Percentiles rank a stretch among this genome's conserved stretches.
Conservation (phyloP, 2,113 vertebrate species). For the Alectura lathami region DNA sequence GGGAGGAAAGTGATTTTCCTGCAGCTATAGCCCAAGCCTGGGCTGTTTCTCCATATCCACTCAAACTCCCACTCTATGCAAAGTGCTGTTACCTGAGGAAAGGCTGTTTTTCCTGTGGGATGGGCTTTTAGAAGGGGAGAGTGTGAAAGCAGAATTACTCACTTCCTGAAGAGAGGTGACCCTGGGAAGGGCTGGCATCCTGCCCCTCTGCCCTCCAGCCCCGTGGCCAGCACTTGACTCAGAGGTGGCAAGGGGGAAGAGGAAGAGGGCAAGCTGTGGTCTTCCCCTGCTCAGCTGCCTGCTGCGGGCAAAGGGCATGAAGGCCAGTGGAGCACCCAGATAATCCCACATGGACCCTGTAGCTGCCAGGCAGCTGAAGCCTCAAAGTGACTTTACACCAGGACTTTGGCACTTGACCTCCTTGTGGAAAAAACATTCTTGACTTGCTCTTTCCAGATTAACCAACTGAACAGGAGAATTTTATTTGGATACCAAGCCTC, state of each 20-base stretch:
- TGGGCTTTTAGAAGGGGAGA: not conserved
- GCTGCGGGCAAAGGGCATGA: not conserved
- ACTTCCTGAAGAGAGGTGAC: not conserved
- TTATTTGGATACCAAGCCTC: not conserved
- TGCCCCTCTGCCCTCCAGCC: too few relatives aligned
- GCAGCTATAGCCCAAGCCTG: not conserved
- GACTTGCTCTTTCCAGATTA: not conserved
- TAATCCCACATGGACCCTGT: not conserved
- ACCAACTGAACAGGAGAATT: not conserved
- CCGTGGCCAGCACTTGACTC: too few relatives aligned
- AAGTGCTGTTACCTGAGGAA: not conserved
- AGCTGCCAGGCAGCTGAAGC: not conserved
- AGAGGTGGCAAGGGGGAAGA: too few relatives aligned
- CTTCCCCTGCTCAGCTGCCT: not conserved
- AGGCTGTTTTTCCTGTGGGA: not conserved
- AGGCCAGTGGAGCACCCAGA: not conserved
- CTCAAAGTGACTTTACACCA: not conserved
- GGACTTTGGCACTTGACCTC: not conserved
- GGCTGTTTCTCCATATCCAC: not conserved
- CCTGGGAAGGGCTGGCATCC: too few relatives aligned
- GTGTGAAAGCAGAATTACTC: not conserved
- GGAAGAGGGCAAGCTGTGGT: not conserved
- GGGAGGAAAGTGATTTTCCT: not conserved
- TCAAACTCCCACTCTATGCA: not conserved
- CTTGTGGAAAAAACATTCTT: not conserved